Base-by-base conservation (phyloP, 2,113 vertebrate species). In the Hemicordylus capensis region DNA sequence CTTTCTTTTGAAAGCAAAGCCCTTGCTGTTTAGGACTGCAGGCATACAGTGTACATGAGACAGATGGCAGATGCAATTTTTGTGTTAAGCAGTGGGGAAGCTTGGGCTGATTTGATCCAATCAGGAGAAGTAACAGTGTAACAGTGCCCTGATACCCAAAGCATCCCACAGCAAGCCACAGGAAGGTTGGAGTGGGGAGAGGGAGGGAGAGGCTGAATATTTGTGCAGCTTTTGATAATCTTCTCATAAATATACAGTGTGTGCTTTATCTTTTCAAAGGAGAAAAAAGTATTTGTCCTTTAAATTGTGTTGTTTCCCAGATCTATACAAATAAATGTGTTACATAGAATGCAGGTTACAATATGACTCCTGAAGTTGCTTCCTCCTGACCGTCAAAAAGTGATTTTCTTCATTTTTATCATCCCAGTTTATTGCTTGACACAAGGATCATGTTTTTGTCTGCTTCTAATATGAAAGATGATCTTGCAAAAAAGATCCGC, bases 11-110 rank as follows among this genome's bases (percentile, higher is more conserved):
- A 76, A 26, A 85, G 37, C 0, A 51, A 78, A 74, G 1, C 4
- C 58, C n/a, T 78, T 39, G 44, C 3, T 82, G 87, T 89, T 83
- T 48, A 8, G 34, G 37, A 90, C 39, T 82, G 81, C 58, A 80
- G n/a, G 20, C 39, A 70, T 8, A 56, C 0, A 39, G 1, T 11
- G 4, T 70, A 15, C 1, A 1, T 66, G 77, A 87, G 72, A 0
- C 22, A 78, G 66, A n/a, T 64, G 20, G 48, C 1, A 24, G 39
- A 85, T 58, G 24, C 4, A 28, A 87, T 22, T 17, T 8, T 39
- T 24, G 6, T 14, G 31, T 56, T 89, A 4, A n/a, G 3, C 20
- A 76, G 86, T 75, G 66, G 76, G 10, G 70, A 67, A 76, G 14
- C 28, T 17, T 64, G 17, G 37, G 24, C 76, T 76, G 79, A 48